These are phyloP conservation scores for Epizoanthus illoricatus DNA, from an alignment of 92 coral and sea anemone species.

Conservation along the genomic window DNA sequence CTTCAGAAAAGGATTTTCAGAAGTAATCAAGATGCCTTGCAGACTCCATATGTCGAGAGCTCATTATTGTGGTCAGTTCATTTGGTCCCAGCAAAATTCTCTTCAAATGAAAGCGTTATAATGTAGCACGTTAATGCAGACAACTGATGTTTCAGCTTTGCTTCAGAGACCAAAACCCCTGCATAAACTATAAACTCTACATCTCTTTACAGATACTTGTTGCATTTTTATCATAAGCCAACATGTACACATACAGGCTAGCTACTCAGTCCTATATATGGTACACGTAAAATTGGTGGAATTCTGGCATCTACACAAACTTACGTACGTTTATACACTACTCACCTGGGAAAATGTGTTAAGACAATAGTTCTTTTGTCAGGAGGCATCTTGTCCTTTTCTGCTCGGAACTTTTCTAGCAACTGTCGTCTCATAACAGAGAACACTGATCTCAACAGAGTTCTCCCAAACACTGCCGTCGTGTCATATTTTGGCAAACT, in stretches of 20 bases:
- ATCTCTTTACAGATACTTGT: background rate
- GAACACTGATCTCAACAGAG: constrained; percentile 82
- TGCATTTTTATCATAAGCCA: too few species aligned
- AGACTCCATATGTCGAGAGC: too few species aligned
- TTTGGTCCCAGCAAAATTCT: too few species aligned
- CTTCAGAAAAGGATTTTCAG: too few species aligned
- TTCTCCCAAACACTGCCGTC: constrained; percentile 92
- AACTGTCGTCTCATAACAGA: constrained; percentile 92
- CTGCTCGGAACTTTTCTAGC: constrained; percentile 94
- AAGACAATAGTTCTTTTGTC: constrained; percentile 93
- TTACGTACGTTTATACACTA: too few species aligned
- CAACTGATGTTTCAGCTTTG: too few species aligned
- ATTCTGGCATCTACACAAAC: background rate
- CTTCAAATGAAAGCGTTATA: too few species aligned
- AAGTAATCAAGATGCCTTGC: too few species aligned
- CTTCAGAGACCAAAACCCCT: too few species aligned
- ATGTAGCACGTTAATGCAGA: too few species aligned
- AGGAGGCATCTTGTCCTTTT: constrained; percentile 93
- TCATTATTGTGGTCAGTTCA: too few species aligned
- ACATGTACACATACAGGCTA: background rate
- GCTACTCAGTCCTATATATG: too few species aligned
- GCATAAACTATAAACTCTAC: background rate
- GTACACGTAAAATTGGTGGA: background rate
- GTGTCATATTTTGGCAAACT: constrained; percentile 85
- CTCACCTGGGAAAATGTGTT: constrained; percentile 95